Evolutionary conservation across 2,888 invertebrate species (phyloP), one percentile per base, ranked within the genome.

Genomic region (Phyllotreta striolata): DNA sequence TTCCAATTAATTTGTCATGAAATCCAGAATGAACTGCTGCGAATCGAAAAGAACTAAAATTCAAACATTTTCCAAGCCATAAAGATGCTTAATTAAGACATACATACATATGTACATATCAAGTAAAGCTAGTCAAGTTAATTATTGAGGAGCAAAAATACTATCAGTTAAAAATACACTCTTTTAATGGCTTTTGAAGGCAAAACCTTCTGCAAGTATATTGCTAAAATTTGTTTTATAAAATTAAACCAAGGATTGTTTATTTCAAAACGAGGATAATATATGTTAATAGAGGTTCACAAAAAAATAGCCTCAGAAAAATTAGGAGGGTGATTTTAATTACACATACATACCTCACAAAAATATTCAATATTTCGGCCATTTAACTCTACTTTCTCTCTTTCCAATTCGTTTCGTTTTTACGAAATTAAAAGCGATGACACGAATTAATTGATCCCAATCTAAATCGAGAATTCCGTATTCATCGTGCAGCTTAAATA

Each of bases 361-460:
- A 24, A 24, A 24, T 24, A 24, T 24, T 24, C 24, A 24, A 4
- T 24, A 24, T 24, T 13, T 44, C 44, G 44, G 6, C 7, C 10
- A 13, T 10, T 7, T 44, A 8, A 44, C 41, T 41, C 10, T n/a
- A 10, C 39, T 43, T 43, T 43, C n/a, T 9, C n/a, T n/a, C n/a
- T n/a, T n/a, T n/a, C n/a, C n/a, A n/a, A 4, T 24, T 24, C 24
- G 1, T 3, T 24, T 24, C 24, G 4, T 24, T 24, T 24, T 24
- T 24, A 24, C 24, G 24, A 24, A 24, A 10, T 44, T 10, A 8
- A 44, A 8, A 8, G 24, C 14, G 14, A 47, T 49, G 49, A 34
- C 49, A 49, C 12, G 13, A 14, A 47, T 34, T 44, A 55, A 55
- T 55, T 55, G 55, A 55, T 55, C 43, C 24, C 43, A 55, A 55